Base-by-base conservation (phyloP, 1,140 invertebrate species). In the Saccostrea cuccullata region DNA sequence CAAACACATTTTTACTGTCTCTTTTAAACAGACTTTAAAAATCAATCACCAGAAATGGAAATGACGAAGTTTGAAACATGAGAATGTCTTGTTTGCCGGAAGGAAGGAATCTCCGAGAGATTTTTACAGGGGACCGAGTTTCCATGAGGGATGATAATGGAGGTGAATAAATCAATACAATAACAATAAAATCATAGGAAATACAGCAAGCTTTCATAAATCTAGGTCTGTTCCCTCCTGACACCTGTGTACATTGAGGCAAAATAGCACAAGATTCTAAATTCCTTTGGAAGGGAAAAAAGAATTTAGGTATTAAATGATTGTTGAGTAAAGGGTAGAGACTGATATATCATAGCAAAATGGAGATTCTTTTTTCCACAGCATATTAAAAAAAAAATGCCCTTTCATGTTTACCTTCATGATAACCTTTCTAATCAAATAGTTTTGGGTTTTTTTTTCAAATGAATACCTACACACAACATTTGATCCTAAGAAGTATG, bases 11-110 rank as follows among this genome's bases (percentile, higher is more conserved):
- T n/a, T 84, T 84, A 55, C 11, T 84, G 40, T 36, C 55, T 70
- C 30, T 47, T 70, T 55, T 70, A 20, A 86, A 86, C 85, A 55
- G 40, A 55, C 20, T 55, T 40, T n/a, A 36, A 55, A 70, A 73
- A 40, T 77, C 70, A 86, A 36, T 84, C 30, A 58, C 17, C 70
- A 77, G 70, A 55, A 86, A 47, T 77, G 47, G 67, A 82, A 56
- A 82, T 12, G 40, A 55, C 13, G 47, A 82, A 82, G 23, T 58
- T 82, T 77, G 82, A 82, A 82, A 55, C 67, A 55, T 77, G 70
- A 77, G 30, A 77, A 26, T 77, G 26, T 77, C 70, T 77, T 77
- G 70, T 77, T 15, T 36, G 70, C 70, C 70, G 70, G 70, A 77
- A 77, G 70, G 70, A 77, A 77, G 30, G 26, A 77, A 36, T 77